These are phyloP conservation scores for Embiotoca jacksoni DNA, from an alignment of 2,113 vertebrate species.

Conservation along the genomic window DNA sequence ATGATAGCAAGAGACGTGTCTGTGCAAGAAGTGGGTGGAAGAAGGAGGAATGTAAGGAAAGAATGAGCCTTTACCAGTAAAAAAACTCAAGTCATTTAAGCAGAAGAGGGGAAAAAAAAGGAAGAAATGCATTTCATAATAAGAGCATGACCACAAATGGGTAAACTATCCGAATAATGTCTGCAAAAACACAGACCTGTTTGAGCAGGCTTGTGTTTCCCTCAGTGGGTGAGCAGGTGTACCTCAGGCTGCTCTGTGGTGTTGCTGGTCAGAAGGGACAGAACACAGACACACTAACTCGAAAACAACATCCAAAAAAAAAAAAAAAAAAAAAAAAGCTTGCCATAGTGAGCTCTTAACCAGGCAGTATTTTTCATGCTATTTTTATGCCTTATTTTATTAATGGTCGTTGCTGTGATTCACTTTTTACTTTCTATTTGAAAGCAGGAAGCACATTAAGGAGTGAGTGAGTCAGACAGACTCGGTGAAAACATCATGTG, in stretches of 20 bases:
- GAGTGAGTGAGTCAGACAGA: conserved; percentile 66
- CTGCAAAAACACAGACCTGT: conserved; percentile 60
- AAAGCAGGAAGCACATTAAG: conserved; percentile 39
- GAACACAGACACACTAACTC: conserved; percentile 6
- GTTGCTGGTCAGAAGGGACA: conserved; percentile 14
- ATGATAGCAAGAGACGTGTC: background rate
- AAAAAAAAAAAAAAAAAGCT: conserved; percentile 12
- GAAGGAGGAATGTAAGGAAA: conserved; percentile 29
- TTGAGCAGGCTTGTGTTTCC: conserved; percentile 35
- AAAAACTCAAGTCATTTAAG: conserved; percentile 5
- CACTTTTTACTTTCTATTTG: conserved; percentile 20
- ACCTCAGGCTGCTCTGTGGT: conserved; percentile 41
- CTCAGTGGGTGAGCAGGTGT: conserved; percentile 53
- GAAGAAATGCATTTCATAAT: conserved; percentile 24
- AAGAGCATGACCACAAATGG: conserved; percentile 31
- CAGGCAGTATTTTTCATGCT: conserved; percentile 27
- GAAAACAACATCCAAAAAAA: conserved; percentile 31
- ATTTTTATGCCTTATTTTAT: conserved; percentile 44
- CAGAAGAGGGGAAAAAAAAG: conserved; percentile 1
- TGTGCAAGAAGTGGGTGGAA: conserved; percentile 1
- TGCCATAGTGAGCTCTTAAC: background rate
- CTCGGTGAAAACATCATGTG: conserved; percentile 59
- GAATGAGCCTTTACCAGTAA: conserved; percentile 10
- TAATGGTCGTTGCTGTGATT: conserved; percentile 34
- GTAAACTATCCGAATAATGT: conserved; percentile 45